A percentile compares a stretch with the other conserved stretches of the same genome.
Evolutionary conservation across 2,113 vertebrate genomes (phyloP).

Genomic region (Lampris incognitus): DNA sequence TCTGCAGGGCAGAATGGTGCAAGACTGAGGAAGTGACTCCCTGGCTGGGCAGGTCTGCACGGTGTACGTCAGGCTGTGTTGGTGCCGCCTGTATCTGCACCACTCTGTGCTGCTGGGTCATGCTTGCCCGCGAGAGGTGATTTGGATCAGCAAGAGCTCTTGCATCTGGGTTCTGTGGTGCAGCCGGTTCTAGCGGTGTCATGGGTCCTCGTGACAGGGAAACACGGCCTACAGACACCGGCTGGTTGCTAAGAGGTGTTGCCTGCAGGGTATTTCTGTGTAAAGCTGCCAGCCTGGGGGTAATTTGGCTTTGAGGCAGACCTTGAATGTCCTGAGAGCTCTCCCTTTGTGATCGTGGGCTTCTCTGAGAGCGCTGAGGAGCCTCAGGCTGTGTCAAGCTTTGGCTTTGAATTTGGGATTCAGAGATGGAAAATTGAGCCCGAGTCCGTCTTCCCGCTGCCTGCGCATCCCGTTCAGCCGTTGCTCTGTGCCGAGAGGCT

Average conservation of each 20-base stretch:
- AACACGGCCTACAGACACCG: constrained; percentile 36
- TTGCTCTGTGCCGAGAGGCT: constrained; percentile 12
- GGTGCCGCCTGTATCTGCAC: constrained; percentile 37
- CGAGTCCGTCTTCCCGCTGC: constrained; percentile 17
- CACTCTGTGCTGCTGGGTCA: constrained; percentile 49
- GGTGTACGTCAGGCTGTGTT: constrained; percentile 41
- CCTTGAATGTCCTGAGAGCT: constrained; percentile 49
- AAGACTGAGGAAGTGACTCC: constrained; percentile 27
- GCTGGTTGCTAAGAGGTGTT: constrained; percentile 51
- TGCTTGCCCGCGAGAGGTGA: constrained; percentile 68
- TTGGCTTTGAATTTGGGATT: constrained; percentile 22
- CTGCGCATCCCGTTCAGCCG: constrained; percentile 29
- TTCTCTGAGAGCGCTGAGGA: constrained; percentile 42
- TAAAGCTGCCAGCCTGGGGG: constrained; percentile 59
- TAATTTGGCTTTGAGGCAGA: constrained; percentile 35
- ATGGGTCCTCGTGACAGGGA: constrained; percentile 36
- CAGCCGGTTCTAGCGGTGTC: constrained; percentile 29
- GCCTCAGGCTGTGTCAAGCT: constrained; percentile 37
- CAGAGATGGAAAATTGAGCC: constrained; percentile 16
- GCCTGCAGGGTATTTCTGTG: constrained; percentile 56
- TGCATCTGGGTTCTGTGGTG: constrained; percentile 43
- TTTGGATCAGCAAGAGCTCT: constrained; percentile 75
- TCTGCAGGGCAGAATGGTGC: constrained; percentile 24
- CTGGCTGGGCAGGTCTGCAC: constrained; percentile 47
- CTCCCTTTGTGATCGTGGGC: constrained; percentile 44